Percentiles rank a stretch among this genome's conserved stretches.
Conservation (phyloP, 2,888 invertebrate genomes). For the Lasioglossum pauxillum region DNA sequence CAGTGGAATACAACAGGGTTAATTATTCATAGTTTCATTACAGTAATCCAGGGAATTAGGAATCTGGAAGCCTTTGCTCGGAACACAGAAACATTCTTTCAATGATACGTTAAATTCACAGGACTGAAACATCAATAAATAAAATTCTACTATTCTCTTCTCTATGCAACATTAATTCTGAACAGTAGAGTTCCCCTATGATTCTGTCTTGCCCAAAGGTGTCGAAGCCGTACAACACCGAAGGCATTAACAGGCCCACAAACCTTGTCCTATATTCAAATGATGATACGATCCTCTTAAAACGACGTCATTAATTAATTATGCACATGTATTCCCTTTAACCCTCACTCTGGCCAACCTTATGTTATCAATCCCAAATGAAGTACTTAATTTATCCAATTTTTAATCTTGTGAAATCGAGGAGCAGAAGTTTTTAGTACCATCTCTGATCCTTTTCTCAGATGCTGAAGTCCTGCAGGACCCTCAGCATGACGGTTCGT, state of each 20-base stretch:
- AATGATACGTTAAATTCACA: background rate
- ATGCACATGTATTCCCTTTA: background rate
- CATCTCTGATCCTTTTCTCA: constrained; percentile 79
- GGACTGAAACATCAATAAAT: background rate
- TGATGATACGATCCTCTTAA: background rate
- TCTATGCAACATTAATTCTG: background rate
- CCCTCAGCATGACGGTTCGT: constrained; percentile 94
- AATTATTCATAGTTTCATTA: background rate
- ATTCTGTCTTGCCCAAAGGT: background rate
- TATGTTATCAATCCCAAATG: background rate
- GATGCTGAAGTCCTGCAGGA: constrained; percentile 95
- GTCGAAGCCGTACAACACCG: background rate
- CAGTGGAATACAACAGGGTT: background rate
- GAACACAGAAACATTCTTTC: background rate
- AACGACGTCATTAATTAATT: background rate
- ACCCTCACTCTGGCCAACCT: background rate
- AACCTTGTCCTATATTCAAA: background rate
- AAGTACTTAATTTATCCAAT: background rate
- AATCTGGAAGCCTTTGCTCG: background rate
- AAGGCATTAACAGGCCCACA: background rate
- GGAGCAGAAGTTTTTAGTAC: background rate
- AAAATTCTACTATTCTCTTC: background rate
- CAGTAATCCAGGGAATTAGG: background rate
- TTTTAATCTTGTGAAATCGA: background rate
- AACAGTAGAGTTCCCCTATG: background rate